phyloP scores from a whole-genome alignment of 2,888 invertebrate genomes.

The Gastrophysa polygoni region DNA sequence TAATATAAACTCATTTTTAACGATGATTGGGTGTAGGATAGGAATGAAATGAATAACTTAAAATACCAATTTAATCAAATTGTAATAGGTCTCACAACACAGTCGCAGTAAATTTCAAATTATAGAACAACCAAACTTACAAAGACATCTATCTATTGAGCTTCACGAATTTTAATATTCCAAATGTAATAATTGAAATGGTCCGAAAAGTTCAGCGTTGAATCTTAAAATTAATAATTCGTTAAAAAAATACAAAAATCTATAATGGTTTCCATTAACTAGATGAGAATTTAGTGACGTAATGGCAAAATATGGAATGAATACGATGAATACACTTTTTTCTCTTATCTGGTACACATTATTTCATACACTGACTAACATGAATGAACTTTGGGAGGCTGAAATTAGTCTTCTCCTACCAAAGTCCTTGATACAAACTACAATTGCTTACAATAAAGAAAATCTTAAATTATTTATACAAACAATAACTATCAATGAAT shows the following conservation, averaged over 20 bases:
- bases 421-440: slow-evolving; percentile 54
- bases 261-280: slow-evolving; percentile 49
- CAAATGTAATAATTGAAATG: slow-evolving; percentile 46
- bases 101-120: slow-evolving; percentile 54
- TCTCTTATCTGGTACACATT: slow-evolving; percentile 51
- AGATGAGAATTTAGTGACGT: slow-evolving; percentile 52
- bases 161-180: slow-evolving; percentile 42
- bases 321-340: slow-evolving; percentile 58
- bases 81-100: slow-evolving; percentile 59
- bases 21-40: too few relatives aligned
- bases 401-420: slow-evolving; percentile 31
- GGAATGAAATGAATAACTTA: slow-evolving; percentile 38
- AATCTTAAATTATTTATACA: slow-evolving; percentile 60
- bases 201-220: slow-evolving; percentile 39
- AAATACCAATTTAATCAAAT: slow-evolving; percentile 59
- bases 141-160: slow-evolving; percentile 51
- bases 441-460: slow-evolving; percentile 58
- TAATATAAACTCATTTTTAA: too few relatives aligned
- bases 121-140: slow-evolving; percentile 54
- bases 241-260: slow-evolving; percentile 60
- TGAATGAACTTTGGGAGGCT: slow-evolving; percentile 36
- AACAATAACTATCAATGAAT: slow-evolving; percentile 57
- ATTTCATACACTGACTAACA: slow-evolving; percentile 52
- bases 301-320: slow-evolving; percentile 52
- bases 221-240: slow-evolving; percentile 51